Conservation (phyloP, 2,113 vertebrate species). For the Ardeotis arabs region DNA sequence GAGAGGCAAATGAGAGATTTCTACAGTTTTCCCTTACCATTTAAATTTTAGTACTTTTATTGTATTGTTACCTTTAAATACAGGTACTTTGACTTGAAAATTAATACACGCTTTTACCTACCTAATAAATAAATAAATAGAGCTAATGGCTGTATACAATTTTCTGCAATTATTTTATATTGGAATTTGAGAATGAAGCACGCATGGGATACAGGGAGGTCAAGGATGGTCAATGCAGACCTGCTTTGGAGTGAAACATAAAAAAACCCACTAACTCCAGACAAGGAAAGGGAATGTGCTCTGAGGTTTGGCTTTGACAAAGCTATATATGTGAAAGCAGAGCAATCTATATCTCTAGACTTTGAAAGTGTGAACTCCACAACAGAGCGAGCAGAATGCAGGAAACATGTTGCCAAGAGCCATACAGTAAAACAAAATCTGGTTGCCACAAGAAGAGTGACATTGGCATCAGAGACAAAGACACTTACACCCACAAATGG, state of each 20-base stretch:
- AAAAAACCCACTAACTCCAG: not conserved
- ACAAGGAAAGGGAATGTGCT: fast-evolving
- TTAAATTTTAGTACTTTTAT: not conserved
- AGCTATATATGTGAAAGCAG: conserved; percentile 11
- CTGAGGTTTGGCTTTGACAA: not conserved
- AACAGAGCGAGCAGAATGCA: conserved; percentile 71
- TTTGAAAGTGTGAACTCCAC: conserved; percentile 61
- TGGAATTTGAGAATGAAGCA: not conserved
- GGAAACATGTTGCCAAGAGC: conserved; percentile 74
- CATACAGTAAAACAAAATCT: conserved; percentile 75
- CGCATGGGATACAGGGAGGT: not conserved
- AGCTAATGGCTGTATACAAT: not conserved
- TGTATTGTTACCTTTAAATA: not conserved
- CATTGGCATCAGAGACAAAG: conserved; percentile 60
- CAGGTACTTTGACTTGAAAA: not conserved
- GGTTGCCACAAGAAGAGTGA: conserved; percentile 61
- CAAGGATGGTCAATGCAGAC: not conserved
- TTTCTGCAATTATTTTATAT: not conserved
- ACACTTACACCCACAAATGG: conserved; percentile 50
- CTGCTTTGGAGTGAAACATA: not conserved
- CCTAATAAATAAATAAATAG: not conserved
- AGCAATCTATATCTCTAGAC: conserved; percentile 53
- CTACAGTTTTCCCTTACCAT: not conserved
- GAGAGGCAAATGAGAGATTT: not conserved
- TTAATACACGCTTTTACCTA: not conserved